Conservation (phyloP, 2,113 vertebrate genomes). For the Chitala chitala region DNA sequence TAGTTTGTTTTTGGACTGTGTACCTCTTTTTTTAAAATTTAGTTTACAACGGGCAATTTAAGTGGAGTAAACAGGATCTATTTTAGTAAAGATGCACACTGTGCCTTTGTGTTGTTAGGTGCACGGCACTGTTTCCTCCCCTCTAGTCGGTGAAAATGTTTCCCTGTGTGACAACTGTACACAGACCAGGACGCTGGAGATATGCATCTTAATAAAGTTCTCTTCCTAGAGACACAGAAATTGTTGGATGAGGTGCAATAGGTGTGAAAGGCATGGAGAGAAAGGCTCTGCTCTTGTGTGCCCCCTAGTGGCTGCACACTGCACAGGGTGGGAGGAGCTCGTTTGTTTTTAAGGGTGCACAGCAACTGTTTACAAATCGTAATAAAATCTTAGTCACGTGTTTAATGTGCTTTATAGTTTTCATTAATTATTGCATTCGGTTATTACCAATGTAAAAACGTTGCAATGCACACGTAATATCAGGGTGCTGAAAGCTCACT, state of each 20-base stretch:
- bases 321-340: neutral
- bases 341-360: neutral
- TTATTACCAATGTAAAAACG: too few species aligned
- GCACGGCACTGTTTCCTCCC: neutral
- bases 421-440: too few species aligned
- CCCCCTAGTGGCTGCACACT: slow-evolving; percentile 7
- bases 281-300: neutral
- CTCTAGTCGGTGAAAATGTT: neutral
- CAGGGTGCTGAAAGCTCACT: neutral
- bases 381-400: neutral
- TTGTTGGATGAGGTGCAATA: slow-evolving; percentile 1
- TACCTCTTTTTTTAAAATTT: neutral
- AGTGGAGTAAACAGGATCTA: neutral
- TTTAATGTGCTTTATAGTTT: too few species aligned
- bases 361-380: neutral
- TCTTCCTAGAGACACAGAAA: slow-evolving; percentile 1
- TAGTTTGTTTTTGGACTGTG: neutral
- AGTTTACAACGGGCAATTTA: neutral
- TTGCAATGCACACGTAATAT: too few species aligned
- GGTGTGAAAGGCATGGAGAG: slow-evolving; percentile 8
- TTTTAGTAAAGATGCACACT: neutral
- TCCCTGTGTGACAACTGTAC: neutral
- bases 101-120: neutral
- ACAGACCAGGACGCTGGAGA: neutral
- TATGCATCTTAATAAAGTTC: neutral